phyloP scores from a whole-genome alignment of 2,888 invertebrate species.

The Coenonympha arcania region DNA sequence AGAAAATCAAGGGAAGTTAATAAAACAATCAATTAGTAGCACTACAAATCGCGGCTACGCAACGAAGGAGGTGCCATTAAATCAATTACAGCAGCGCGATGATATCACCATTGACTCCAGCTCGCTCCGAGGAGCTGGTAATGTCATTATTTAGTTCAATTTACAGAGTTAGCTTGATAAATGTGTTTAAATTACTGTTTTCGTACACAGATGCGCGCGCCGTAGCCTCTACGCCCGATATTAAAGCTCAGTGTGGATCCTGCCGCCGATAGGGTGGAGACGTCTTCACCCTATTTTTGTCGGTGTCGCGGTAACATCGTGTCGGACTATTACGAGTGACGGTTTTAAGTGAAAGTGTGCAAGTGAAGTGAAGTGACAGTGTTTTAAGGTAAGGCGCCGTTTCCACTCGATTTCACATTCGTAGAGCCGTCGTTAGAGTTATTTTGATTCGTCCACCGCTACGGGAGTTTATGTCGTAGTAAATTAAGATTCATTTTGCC shows the following conservation, averaged over 20 bases:
- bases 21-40: not conserved
- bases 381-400: constrained; percentile 18
- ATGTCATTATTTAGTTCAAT: constrained; percentile 71
- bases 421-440: not conserved
- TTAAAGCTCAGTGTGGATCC: constrained; percentile 44
- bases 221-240: constrained; percentile 45
- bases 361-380: constrained; percentile 28
- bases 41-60: constrained; percentile 35
- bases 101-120: constrained; percentile 16
- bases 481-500: not conserved
- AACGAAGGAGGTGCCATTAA: constrained; percentile 27
- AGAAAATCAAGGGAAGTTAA: no score
- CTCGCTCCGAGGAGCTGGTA: constrained; percentile 16
- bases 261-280: constrained; percentile 18
- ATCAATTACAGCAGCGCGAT: constrained; percentile 27
- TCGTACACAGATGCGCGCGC: constrained; percentile 65
- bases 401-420: not conserved
- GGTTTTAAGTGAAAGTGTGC: constrained; percentile 27
- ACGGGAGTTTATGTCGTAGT: not conserved
- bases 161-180: constrained; percentile 69
- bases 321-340: constrained; percentile 23
- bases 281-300: not conserved
- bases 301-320: constrained; percentile 11
- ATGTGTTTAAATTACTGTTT: constrained; percentile 69
- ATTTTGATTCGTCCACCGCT: not conserved